Evolutionary conservation across 37 sponge, comb jelly and placozoan genomes (phyloP).

Genomic region (Hexactinellida sp.): DNA sequence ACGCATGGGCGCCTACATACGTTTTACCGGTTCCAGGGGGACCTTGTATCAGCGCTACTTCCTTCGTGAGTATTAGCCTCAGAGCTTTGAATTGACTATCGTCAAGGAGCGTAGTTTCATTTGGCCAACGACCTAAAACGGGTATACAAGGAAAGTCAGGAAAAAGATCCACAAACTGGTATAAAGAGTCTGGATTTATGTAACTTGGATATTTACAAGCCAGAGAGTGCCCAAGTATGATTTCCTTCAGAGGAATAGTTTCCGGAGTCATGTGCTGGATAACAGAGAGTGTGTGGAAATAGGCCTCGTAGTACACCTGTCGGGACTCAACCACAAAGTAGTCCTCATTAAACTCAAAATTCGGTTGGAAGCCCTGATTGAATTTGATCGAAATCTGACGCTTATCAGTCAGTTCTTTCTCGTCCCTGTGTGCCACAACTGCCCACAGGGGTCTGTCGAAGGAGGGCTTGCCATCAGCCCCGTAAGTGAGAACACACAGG

Average conservation of each 20-base stretch:
- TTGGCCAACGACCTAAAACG: not conserved
- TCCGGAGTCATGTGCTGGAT: constrained; percentile 48
- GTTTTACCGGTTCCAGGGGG: constrained; percentile 98
- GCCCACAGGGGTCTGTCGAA: constrained; percentile 42
- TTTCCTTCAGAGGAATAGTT: constrained; percentile 62
- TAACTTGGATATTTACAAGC: not conserved
- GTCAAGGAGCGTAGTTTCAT: constrained; percentile 22
- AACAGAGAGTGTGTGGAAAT: constrained; percentile 44
- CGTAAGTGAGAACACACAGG: constrained; percentile 38
- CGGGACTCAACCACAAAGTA: constrained; percentile 62
- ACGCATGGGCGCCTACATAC: constrained; percentile 48
- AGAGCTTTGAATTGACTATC: constrained; percentile 57
- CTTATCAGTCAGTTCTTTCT: constrained; percentile 24
- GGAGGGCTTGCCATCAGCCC: constrained; percentile 28
- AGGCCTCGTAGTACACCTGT: constrained; percentile 76
- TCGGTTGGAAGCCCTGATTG: not conserved
- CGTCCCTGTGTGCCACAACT: constrained; percentile 48
- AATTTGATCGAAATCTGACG: not conserved
- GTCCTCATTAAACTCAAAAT: not conserved
- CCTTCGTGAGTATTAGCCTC: constrained; percentile 49
- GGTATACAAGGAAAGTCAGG: not conserved
- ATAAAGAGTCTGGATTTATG: not conserved
- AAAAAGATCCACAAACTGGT: not conserved
- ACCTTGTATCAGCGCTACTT: constrained; percentile 82
- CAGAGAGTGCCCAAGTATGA: constrained; percentile 23